Evolutionary conservation across 2,888 invertebrate genomes (phyloP).

Genomic region (Seira musarum): DNA sequence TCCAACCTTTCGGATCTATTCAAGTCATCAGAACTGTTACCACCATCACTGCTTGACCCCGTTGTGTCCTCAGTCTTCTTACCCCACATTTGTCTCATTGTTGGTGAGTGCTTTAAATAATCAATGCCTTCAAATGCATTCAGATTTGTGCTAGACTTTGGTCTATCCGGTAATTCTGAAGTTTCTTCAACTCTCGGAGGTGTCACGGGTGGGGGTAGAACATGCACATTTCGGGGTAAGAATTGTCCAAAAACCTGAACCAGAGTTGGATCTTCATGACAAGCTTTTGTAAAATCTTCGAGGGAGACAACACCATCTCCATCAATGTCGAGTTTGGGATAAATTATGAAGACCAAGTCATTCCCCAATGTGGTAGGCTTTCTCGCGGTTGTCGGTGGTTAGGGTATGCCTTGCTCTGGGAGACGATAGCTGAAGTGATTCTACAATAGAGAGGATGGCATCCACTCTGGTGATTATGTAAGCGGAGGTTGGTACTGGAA

Average conservation of each 20-base stretch:
- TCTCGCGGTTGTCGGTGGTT: slow-evolving; percentile 17
- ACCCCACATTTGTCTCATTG: slow-evolving; percentile 28
- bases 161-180: not conserved
- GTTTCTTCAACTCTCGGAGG: not conserved
- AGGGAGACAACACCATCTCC: slow-evolving; percentile 25
- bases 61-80: not conserved
- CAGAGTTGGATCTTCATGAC: slow-evolving; percentile 32
- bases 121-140: slow-evolving; percentile 39
- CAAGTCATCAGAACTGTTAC: not conserved
- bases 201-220: not conserved
- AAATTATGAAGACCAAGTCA: slow-evolving; percentile 36
- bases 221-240: slow-evolving; percentile 22
- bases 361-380: slow-evolving; percentile 30
- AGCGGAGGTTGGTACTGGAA: not conserved
- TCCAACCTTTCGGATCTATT: slow-evolving; percentile 30
- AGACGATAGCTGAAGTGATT: slow-evolving; percentile 35
- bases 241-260: slow-evolving; percentile 42
- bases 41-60: not conserved
- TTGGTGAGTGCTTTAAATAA: slow-evolving; percentile 37
- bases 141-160: slow-evolving; percentile 12
- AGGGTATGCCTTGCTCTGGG: slow-evolving; percentile 25
- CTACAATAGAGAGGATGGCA: slow-evolving; percentile 30
- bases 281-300: slow-evolving; percentile 29
- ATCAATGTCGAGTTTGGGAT: slow-evolving; percentile 35
- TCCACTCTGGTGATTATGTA: slow-evolving; percentile 30